Conservation (phyloP, 2,113 vertebrate species). For the Rhynchomys soricoides region DNA sequence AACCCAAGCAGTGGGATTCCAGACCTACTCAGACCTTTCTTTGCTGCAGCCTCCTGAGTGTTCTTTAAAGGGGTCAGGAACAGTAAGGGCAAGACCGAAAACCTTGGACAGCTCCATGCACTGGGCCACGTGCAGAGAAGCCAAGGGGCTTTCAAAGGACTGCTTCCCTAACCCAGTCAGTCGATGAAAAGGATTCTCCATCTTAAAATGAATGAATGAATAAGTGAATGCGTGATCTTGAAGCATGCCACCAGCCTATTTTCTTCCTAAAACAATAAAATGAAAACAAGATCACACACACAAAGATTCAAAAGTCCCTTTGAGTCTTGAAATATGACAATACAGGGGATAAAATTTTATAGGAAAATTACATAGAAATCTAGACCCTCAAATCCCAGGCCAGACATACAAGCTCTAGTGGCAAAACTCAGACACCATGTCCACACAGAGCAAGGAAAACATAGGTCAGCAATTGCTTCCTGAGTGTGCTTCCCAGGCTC, state of each 20-base stretch:
- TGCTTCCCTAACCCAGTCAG: background rate
- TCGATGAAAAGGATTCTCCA: background rate
- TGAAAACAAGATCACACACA: background rate
- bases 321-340: background rate
- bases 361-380: slow-evolving; percentile 4
- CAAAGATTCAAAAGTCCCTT: background rate
- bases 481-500: background rate
- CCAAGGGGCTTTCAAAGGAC: background rate
- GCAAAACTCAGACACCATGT: background rate
- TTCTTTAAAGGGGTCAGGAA: background rate
- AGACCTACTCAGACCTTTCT: background rate
- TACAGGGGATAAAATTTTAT: background rate
- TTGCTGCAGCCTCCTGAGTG: background rate
- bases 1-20: background rate
- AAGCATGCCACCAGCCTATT: background rate
- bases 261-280: slow-evolving; percentile 38
- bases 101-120: slow-evolving; percentile 81
- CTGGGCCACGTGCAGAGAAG: background rate
- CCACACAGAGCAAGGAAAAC: background rate
- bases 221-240: background rate
- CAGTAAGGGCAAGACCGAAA: background rate
- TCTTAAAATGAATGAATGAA: no score
- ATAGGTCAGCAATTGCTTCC: background rate
- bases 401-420: background rate
- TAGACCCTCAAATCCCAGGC: background rate